Conservation (phyloP, 2,797 vertebrate species). For the Ficedula albicollis region DNA sequence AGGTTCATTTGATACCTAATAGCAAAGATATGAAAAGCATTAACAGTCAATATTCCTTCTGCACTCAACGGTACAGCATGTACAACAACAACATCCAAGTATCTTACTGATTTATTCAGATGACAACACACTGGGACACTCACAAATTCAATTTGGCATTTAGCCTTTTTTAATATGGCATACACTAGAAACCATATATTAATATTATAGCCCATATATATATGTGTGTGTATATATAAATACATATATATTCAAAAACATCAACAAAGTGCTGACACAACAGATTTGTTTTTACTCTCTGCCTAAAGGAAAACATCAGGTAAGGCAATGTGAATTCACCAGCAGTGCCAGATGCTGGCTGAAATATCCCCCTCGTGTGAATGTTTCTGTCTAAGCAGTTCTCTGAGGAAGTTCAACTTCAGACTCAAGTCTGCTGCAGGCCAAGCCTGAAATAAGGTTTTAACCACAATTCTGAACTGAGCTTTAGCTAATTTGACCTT, state of each 20-base stretch:
- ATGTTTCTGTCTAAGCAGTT: neutral
- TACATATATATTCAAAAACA: neutral
- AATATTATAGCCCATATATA: neutral
- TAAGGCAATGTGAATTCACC: neutral
- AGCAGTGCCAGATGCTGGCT: neutral
- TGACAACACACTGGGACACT: neutral
- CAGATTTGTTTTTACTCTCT: neutral
- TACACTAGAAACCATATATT: neutral
- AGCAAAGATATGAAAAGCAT: neutral
- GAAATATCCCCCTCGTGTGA: fast-evolving
- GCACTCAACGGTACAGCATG: neutral
- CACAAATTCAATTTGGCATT: neutral
- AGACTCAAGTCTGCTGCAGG: neutral
- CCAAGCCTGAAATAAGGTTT: neutral
- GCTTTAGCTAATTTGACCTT: neutral
- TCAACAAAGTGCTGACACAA: neutral
- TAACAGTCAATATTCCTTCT: neutral
- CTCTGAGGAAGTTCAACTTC: neutral
- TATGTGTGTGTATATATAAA: fast-evolving
- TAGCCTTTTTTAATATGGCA: neutral
- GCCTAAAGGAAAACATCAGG: neutral
- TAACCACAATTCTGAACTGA: neutral
- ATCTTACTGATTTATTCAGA: neutral
- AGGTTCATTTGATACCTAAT: constrained; percentile 91
- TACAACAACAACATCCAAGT: neutral